Evolutionary conservation across 1,140 invertebrate species (phyloP), one percentile per base, ranked within the genome.

Genomic region (Psix sp.): DNA sequence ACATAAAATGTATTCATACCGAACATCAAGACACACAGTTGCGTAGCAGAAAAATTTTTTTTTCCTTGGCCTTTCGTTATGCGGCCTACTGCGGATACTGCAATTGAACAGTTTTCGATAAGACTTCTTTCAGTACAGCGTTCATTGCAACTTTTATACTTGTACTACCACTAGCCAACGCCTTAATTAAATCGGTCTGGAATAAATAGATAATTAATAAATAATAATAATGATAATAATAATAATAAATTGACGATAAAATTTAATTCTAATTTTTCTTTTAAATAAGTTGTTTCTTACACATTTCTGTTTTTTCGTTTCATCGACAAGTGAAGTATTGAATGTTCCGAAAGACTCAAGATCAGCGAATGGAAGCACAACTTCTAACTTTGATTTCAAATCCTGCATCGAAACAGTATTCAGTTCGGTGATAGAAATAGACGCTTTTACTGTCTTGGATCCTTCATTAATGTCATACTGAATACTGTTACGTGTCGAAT

Each of bases 381-480:
- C 13, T 3, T 29, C 36, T 16, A 54, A 54, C 13, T 54, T 26
- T 6, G 11, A 24, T 18, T 54, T 54, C 14, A 54, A 40, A 15
- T 54, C 49, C 40, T 24, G 5, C 10, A 54, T 6, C 2, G 36
- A 24, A 2, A 10, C 9, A 29, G 5, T 17, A 31, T 15, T 54
- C n/a, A 26, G 3, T 29, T 15, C 49, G 13, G 17, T 17, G 13
- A 29, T 3, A 17, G 49, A n/a, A 54, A 54, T 39, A 29, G 49
- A 40, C 17, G 49, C 5, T 24, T 54, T 40, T 18, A 40, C 6
- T 17, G 18, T 2, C 24, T 40, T 54, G n/a, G 7, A 31, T 11
- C 36, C 49, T 14, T 40, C 18, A 6, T 40, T 54, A 7, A 54
- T 15, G 20, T 54, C 49, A 15, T 54, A 54, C 20, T 54, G 49